phyloP scores from a whole-genome alignment of 1,140 invertebrate genomes.

The Limonius californicus region DNA sequence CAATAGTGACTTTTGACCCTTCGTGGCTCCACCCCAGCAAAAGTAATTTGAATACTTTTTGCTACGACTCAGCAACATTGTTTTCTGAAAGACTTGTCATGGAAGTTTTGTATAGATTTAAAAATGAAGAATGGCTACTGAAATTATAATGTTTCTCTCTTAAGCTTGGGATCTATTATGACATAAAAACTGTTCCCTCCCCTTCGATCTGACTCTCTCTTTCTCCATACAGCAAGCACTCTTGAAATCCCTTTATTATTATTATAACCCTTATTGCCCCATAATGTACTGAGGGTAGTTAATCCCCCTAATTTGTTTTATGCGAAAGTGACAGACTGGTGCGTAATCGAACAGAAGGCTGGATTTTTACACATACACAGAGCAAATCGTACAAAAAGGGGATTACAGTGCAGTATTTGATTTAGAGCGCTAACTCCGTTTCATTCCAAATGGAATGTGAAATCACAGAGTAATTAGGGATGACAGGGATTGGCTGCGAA shows the following conservation, averaged over 20 bases:
- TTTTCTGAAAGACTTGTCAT: too few species aligned
- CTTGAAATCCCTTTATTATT: not conserved
- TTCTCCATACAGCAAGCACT: too few species aligned
- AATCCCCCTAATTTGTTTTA: not conserved
- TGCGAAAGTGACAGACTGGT: not conserved
- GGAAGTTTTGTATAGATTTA: too few species aligned
- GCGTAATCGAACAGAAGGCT: slow-evolving; percentile 1
- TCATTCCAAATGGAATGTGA: slow-evolving; percentile 11
- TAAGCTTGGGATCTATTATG: too few species aligned
- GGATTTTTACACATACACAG: not conserved
- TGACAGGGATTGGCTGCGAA: slow-evolving; percentile 18
- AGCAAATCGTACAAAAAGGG: not conserved
- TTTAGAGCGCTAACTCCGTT: not conserved
- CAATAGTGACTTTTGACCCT: too few species aligned
- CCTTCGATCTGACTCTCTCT: too few species aligned
- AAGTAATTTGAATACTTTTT: too few species aligned
- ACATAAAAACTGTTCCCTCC: too few species aligned
- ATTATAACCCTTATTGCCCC: not conserved
- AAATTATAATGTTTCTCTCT: too few species aligned
- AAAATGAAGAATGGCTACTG: too few species aligned
- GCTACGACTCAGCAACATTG: too few species aligned
- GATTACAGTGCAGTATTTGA: not conserved
- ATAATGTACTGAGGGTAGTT: not conserved
- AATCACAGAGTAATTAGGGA: slow-evolving; percentile 16
- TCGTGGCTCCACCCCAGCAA: too few species aligned